A percentile compares a stretch with the other conserved stretches of the same genome.
phyloP scores from a whole-genome alignment of 2,113 vertebrate genomes.

The Montifringilla adamsi region DNA sequence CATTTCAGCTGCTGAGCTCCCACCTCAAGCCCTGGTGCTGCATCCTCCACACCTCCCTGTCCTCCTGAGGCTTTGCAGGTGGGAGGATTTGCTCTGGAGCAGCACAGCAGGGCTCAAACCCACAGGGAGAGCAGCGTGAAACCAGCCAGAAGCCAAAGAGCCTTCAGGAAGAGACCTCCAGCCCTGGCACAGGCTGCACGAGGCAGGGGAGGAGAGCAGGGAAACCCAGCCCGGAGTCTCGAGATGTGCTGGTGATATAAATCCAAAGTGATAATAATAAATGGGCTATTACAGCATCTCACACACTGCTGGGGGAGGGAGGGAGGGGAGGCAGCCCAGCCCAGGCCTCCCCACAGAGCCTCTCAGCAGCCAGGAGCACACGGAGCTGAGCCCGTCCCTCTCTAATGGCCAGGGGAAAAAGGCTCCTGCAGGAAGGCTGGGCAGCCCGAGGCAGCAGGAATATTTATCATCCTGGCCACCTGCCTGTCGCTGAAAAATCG shows the following conservation, averaged over 20 bases:
- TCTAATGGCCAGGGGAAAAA: background rate
- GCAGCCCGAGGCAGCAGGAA: conserved; percentile 37
- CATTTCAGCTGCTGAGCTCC: background rate
- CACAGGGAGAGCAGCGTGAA: accelerated
- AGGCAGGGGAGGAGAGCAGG: background rate
- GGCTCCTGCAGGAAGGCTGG: conserved; percentile 11
- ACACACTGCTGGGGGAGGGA: background rate
- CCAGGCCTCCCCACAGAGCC: background rate
- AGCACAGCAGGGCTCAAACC: background rate
- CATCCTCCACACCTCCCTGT: accelerated
- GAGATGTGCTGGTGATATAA: background rate
- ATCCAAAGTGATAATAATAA: conserved; percentile 38
- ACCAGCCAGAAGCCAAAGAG: background rate
- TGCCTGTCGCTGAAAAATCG: conserved; percentile 39
- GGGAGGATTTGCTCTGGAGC: background rate
- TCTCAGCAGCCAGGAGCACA: background rate
- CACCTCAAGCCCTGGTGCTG: background rate
- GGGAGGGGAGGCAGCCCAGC: background rate
- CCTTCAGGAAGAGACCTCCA: background rate
- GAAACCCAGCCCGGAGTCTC: conserved; percentile 1
- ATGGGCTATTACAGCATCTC: conserved; percentile 3
- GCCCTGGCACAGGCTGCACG: background rate
- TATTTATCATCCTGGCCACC: conserved; percentile 47
- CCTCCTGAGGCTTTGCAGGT: background rate
- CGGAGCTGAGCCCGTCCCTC: background rate